These are phyloP conservation scores for Lithobius niger DNA, from an alignment of 1,140 invertebrate species.

Conservation along the genomic window DNA sequence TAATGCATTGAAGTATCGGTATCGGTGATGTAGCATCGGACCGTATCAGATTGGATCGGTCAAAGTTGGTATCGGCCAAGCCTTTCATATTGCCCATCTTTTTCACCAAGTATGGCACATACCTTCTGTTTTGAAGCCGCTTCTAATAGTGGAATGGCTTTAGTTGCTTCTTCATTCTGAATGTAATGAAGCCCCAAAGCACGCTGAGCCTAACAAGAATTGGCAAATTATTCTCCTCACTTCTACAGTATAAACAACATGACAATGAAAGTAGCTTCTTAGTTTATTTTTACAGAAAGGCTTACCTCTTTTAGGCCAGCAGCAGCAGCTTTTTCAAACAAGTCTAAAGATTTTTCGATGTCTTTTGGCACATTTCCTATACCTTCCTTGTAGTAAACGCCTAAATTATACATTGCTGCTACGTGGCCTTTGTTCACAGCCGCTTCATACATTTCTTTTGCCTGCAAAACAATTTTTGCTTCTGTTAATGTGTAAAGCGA, in stretches of 20 bases:
- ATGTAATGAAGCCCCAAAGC: neutral
- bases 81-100: no score
- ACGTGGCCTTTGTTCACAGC: constrained; percentile 25
- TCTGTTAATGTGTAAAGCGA: no score
- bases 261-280: no score
- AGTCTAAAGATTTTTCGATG: constrained; percentile 16
- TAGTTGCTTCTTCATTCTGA: neutral
- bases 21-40: no score
- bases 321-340: constrained; percentile 24
- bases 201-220: neutral
- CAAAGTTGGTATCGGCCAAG: no score
- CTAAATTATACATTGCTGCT: constrained; percentile 26
- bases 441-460: constrained; percentile 20
- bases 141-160: neutral
- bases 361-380: constrained; percentile 20
- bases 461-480: constrained; percentile 12
- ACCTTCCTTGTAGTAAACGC: constrained; percentile 24
- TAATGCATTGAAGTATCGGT: no score
- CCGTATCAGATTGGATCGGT: no score
- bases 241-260: no score
- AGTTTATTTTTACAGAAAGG: neutral
- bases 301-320: constrained; percentile 24
- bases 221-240: no score
- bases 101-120: no score
- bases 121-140: neutral